phyloP scores from a whole-genome alignment of 2,888 invertebrate genomes.

The Sphaerophoria taeniata region DNA sequence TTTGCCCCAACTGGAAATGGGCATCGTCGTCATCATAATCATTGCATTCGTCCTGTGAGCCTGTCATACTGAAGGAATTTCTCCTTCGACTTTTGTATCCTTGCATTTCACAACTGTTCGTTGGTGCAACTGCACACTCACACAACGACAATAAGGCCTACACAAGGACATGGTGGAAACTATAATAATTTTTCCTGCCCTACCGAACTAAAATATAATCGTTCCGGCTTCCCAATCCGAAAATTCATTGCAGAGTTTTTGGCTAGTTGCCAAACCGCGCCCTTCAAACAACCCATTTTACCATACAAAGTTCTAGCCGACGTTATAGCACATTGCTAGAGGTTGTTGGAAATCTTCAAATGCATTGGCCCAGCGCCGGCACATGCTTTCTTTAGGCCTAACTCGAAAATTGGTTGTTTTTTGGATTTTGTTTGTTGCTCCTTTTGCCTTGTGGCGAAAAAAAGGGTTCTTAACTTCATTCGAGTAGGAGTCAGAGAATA shows the following conservation, averaged over 20 bases:
- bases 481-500: constrained; percentile 1
- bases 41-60: constrained; percentile 27
- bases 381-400: constrained; percentile 75
- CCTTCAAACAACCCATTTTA: constrained; percentile 73
- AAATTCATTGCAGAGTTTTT: constrained; percentile 70
- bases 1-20: constrained; percentile 67
- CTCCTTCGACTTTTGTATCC: constrained; percentile 49
- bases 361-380: constrained; percentile 70
- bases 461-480: constrained; percentile 45
- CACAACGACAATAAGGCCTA: not conserved
- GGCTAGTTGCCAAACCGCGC: constrained; percentile 74
- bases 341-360: constrained; percentile 69
- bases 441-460: constrained; percentile 29
- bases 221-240: constrained; percentile 58
- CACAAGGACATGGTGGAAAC: constrained; percentile 39
- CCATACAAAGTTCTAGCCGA: constrained; percentile 64
- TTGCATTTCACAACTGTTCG: constrained; percentile 17
- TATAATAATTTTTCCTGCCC: constrained; percentile 55
- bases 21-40: constrained; percentile 24
- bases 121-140: constrained; percentile 55
- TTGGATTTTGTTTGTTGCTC: constrained; percentile 3
- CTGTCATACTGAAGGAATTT: constrained; percentile 36
- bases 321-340: constrained; percentile 50
- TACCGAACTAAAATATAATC: constrained; percentile 50
- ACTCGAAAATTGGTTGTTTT: constrained; percentile 47